These are phyloP conservation scores for Anabas testudineus DNA, from an alignment of 2,797 vertebrate genomes.

Conservation along the genomic window DNA sequence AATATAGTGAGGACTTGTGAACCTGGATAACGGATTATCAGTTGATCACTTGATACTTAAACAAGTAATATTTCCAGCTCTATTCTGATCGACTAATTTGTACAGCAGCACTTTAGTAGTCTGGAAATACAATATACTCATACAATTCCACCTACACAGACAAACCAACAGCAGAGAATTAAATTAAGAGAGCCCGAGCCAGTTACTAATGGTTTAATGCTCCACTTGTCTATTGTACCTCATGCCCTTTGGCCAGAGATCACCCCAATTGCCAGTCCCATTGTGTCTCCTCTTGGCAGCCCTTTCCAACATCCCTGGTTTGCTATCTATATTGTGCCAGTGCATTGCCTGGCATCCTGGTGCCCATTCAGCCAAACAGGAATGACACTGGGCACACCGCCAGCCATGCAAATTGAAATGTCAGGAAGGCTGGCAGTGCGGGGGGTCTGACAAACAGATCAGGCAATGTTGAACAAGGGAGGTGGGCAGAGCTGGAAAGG, in stretches of 20 bases:
- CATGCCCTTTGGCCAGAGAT: conserved; percentile 67
- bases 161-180: conserved; percentile 36
- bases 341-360: conserved; percentile 58
- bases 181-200: conserved; percentile 52
- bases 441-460: conserved; percentile 60
- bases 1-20: too few species aligned
- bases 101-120: neutral
- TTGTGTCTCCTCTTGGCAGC: conserved; percentile 74
- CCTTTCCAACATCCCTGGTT: conserved; percentile 66
- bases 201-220: conserved; percentile 61
- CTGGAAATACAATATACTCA: neutral
- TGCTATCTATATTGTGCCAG: conserved; percentile 55
- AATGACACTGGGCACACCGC: conserved; percentile 60
- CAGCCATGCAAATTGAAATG: conserved; percentile 75
- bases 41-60: neutral
- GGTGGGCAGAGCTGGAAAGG: conserved; percentile 44
- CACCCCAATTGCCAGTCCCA: conserved; percentile 51
- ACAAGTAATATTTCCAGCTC: neutral
- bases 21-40: neutral
- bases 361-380: conserved; percentile 75
- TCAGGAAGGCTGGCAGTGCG: conserved; percentile 67
- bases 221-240: conserved; percentile 65
- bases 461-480: conserved; percentile 58
- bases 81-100: neutral
- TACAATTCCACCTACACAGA: conserved; percentile 12